phyloP scores from a whole-genome alignment of 1,140 invertebrate species.

The Steinernema khuongi region DNA sequence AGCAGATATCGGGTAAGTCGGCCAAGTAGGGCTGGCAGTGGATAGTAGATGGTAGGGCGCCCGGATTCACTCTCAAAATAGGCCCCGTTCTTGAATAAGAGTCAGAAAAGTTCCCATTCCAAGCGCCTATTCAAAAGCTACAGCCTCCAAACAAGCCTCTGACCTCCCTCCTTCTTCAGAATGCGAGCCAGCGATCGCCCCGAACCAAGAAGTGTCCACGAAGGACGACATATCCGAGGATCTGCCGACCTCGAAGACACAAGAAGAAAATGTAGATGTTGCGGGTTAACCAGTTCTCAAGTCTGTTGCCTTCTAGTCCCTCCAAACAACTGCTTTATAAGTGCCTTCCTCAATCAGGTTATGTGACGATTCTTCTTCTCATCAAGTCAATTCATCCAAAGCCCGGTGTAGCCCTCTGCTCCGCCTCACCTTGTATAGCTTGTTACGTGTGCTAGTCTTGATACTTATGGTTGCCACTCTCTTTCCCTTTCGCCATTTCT shows the following conservation, averaged over 20 bases:
- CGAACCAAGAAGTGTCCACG: not conserved
- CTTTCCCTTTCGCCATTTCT: not conserved
- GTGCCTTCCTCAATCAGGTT: not conserved
- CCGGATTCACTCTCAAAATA: too few species aligned
- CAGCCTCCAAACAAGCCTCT: too few species aligned
- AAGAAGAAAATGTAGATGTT: slow-evolving; percentile 1
- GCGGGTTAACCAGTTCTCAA: not conserved
- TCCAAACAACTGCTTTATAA: not conserved
- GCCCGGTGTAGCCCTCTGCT: not conserved
- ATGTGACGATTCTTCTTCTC: not conserved
- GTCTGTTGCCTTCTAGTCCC: slow-evolving; percentile 3
- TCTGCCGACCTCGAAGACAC: not conserved
- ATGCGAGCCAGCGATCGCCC: not conserved
- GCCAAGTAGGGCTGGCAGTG: too few species aligned
- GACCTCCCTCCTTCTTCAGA: too few species aligned
- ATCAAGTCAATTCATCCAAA: not conserved
- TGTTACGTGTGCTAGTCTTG: not conserved
- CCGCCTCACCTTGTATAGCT: not conserved
- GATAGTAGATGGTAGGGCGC: too few species aligned
- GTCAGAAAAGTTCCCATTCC: too few species aligned
- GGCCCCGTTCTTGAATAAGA: too few species aligned
- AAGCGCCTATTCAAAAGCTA: too few species aligned
- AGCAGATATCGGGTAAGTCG: not conserved
- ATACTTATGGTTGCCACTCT: not conserved
- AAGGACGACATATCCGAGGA: not conserved